Percentiles rank a stretch among this genome's conserved stretches.
phyloP scores from a whole-genome alignment of 1,140 invertebrate species.

The Calephelis nemesis region DNA sequence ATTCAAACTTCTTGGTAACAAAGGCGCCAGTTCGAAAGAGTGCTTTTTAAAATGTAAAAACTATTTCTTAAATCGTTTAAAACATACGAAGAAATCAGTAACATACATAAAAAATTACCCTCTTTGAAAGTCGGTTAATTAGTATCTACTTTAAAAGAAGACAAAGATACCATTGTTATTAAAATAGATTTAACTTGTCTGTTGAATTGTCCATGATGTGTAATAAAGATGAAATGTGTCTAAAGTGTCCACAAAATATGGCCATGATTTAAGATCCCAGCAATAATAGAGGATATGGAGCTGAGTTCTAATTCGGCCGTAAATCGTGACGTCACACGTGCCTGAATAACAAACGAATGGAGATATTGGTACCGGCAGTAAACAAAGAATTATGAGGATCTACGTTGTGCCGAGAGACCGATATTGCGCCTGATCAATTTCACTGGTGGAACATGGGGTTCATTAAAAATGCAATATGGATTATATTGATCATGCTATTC shows the following conservation, averaged over 20 bases:
- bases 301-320: slow-evolving; percentile 12
- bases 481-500: not conserved
- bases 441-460: not conserved
- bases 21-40: no score
- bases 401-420: slow-evolving; percentile 3
- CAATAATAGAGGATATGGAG: slow-evolving; percentile 13
- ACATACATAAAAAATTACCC: no score
- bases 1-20: no score
- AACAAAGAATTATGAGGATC: slow-evolving; percentile 15
- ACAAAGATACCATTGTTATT: no score
- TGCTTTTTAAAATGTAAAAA: no score
- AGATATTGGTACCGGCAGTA: slow-evolving; percentile 11
- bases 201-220: no score
- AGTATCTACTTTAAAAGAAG: no score
- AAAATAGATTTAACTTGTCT: no score
- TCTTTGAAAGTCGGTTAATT: no score
- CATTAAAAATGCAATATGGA: slow-evolving; percentile 3
- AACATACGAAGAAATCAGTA: no score
- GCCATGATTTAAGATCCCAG: slow-evolving; percentile 2
- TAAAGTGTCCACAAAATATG: not conserved
- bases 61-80: no score
- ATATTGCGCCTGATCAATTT: slow-evolving; percentile 1
- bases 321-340: slow-evolving; percentile 19
- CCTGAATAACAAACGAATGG: slow-evolving; percentile 17
- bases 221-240: no score